Evolutionary conservation across 2,888 invertebrate genomes (phyloP).

Genomic region (Chironomus riparius): DNA sequence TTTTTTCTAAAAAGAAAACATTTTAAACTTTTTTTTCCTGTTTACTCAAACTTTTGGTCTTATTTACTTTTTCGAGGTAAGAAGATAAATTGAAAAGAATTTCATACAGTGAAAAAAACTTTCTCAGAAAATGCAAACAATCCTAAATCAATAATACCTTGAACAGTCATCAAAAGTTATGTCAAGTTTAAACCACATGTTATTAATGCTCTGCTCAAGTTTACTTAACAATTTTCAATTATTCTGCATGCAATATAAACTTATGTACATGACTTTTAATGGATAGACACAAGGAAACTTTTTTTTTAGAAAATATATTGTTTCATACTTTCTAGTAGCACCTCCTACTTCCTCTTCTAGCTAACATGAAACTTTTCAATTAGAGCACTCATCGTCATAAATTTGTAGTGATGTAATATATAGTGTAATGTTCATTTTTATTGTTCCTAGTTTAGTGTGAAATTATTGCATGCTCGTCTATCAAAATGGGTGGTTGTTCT

Average conservation of each 20-base stretch:
- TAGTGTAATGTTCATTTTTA: background rate
- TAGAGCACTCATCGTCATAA: background rate
- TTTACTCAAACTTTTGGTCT: too few species aligned
- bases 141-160: too few species aligned
- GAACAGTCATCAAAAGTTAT: too few species aligned
- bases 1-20: too few species aligned
- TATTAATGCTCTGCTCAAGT: background rate
- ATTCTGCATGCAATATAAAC: background rate
- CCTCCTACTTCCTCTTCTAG: background rate
- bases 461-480: constrained; percentile 6
- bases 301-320: too few species aligned
- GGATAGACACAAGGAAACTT: background rate
- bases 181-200: background rate
- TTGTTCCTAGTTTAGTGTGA: background rate
- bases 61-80: too few species aligned
- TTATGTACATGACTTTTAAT: background rate
- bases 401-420: background rate
- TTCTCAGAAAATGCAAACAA: too few species aligned
- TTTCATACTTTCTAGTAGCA: background rate
- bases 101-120: too few species aligned
- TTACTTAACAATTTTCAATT: background rate
- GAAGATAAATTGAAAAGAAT: too few species aligned
- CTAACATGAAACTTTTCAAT: constrained; percentile 4
- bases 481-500: background rate
- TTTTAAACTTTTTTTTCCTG: too few species aligned